Conservation (phyloP, 1,140 invertebrate genomes). For the Aphis gossypii region DNA sequence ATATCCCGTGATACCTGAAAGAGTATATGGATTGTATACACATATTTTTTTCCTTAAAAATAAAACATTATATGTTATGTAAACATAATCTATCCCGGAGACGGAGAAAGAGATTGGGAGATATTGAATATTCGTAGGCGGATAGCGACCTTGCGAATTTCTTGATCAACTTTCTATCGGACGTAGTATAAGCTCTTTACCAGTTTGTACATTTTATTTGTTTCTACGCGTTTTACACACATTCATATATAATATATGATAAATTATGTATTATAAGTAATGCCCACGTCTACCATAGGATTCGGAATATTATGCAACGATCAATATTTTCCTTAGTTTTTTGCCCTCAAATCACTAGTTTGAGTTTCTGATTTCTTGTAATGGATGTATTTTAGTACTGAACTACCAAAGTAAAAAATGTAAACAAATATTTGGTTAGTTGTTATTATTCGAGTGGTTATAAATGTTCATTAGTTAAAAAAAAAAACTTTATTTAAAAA, state of each 20-base stretch:
- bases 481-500: too few relatives aligned
- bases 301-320: neutral
- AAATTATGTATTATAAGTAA: neutral
- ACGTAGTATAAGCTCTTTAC: neutral
- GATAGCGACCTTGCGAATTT: slow-evolving; percentile 13
- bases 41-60: neutral
- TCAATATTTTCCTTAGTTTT: neutral
- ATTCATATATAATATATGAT: neutral
- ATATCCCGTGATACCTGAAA: neutral
- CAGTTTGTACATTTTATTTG: neutral
- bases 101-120: neutral
- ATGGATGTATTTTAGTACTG: too few relatives aligned
- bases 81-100: neutral
- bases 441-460: neutral
- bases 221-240: neutral
- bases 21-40: neutral
- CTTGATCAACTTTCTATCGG: slow-evolving; percentile 24
- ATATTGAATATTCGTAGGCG: slow-evolving; percentile 25
- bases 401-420: too few relatives aligned
- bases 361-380: too few relatives aligned
- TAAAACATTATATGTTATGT: slow-evolving; percentile 4
- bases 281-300: neutral
- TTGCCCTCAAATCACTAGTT: neutral
- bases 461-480: neutral
- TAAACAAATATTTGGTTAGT: neutral